Evolutionary conservation across 1,140 invertebrate genomes (phyloP).

Genomic region (Ips nitidus): DNA sequence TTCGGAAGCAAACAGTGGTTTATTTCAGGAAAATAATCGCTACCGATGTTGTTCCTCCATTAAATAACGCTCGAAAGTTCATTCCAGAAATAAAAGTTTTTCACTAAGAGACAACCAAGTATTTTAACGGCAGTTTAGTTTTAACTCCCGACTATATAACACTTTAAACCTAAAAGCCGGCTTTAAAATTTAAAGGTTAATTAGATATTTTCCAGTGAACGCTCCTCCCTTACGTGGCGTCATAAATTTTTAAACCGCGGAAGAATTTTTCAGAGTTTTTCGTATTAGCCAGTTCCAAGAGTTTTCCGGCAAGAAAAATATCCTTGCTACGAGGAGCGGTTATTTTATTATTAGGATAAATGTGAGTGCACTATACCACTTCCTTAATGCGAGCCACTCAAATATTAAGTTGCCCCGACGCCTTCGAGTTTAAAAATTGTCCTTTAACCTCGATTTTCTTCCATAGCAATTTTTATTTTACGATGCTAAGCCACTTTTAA

Average conservation of each 20-base stretch:
- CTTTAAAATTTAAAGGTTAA: slow-evolving; percentile 39
- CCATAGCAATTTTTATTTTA: too few relatives aligned
- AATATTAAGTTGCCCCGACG: slow-evolving; percentile 30
- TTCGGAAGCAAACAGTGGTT: too few relatives aligned
- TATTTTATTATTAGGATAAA: slow-evolving; percentile 37
- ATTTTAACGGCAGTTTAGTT: slow-evolving; percentile 28
- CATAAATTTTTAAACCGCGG: slow-evolving; percentile 37
- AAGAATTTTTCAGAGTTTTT: slow-evolving; percentile 35
- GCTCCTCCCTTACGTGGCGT: slow-evolving; percentile 30
- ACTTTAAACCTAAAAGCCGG: slow-evolving; percentile 34
- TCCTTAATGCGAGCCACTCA: slow-evolving; percentile 27
- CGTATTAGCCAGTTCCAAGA: slow-evolving; percentile 27
- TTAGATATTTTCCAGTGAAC: slow-evolving; percentile 37
- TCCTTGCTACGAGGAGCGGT: slow-evolving; percentile 24
- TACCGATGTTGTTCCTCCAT: too few relatives aligned
- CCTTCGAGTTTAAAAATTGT: not conserved
- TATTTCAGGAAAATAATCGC: too few relatives aligned
- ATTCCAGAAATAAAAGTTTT: slow-evolving; percentile 5
- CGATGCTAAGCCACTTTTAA: too few relatives aligned
- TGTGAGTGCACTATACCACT: slow-evolving; percentile 30
- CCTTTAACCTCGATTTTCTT: too few relatives aligned
- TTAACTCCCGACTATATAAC: slow-evolving; percentile 26
- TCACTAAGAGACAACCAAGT: not conserved
- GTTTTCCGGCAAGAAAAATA: slow-evolving; percentile 32
- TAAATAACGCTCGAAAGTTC: not conserved